Conservation (phyloP, 2,888 invertebrate species). For the Mesoligia furuncula region DNA sequence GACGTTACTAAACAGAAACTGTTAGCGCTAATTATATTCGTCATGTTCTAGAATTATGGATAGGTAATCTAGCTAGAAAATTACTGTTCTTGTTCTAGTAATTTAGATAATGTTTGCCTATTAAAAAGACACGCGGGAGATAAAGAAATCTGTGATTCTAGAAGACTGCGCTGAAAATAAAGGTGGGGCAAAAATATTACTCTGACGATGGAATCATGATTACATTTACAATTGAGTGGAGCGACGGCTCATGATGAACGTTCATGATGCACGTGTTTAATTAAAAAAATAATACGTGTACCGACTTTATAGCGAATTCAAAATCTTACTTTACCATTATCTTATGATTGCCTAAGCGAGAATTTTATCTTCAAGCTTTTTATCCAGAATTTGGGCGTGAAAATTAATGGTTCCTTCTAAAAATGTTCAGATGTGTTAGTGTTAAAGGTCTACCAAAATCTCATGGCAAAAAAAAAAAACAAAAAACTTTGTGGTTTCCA, state of each 20-base stretch:
- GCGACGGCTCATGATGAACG: neutral
- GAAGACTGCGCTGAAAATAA: slow-evolving; percentile 48
- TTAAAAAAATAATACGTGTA: slow-evolving; percentile 23
- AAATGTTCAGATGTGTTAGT: neutral
- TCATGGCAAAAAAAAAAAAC: no score
- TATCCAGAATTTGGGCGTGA: neutral
- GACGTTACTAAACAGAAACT: slow-evolving; percentile 16
- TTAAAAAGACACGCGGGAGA: slow-evolving; percentile 54
- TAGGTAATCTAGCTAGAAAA: slow-evolving; percentile 34
- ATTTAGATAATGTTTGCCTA: slow-evolving; percentile 33
- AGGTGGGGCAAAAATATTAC: slow-evolving; percentile 23
- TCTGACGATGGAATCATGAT: slow-evolving; percentile 26
- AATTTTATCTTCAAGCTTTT: neutral
- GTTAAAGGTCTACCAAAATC: no score
- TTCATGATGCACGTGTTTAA: slow-evolving; percentile 12
- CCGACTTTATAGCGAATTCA: neutral
- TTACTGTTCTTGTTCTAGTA: slow-evolving; percentile 37
- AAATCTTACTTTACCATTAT: slow-evolving; percentile 4
- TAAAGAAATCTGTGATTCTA: slow-evolving; percentile 57
- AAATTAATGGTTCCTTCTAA: neutral
- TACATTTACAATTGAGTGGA: slow-evolving; percentile 2
- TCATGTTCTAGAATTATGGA: slow-evolving; percentile 20
- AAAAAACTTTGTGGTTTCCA: no score
- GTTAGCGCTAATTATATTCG: slow-evolving; percentile 27
- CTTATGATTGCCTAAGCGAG: neutral